These are phyloP conservation scores for Cylas formicarius DNA, from an alignment of 1,140 invertebrate genomes.

Conservation along the genomic window DNA sequence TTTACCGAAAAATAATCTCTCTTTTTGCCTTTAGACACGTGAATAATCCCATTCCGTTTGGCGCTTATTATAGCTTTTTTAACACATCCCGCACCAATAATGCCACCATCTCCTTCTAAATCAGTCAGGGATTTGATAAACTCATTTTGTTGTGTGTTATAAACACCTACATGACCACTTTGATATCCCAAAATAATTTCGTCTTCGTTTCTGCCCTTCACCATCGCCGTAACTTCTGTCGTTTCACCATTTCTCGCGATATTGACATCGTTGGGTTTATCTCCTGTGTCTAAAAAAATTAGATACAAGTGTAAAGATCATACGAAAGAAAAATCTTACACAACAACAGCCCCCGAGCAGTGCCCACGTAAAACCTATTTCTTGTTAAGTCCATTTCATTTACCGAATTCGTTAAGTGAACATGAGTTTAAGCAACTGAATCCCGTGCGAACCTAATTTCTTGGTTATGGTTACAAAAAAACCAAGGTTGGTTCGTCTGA, in stretches of 20 bases:
- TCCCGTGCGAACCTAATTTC: too few species aligned
- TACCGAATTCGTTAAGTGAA: too few species aligned
- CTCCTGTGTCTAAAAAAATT: constrained; percentile 26
- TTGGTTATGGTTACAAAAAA: too few species aligned
- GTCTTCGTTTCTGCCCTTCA: constrained; percentile 45
- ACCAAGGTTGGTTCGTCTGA: too few species aligned
- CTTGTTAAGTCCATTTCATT: constrained; percentile 24
- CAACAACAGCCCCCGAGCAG: constrained; percentile 28
- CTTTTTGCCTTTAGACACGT: constrained; percentile 27
- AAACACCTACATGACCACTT: constrained; percentile 29
- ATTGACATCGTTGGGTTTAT: constrained; percentile 24
- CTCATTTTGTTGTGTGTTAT: constrained; percentile 22
- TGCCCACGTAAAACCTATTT: constrained; percentile 29
- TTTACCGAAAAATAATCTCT: constrained; percentile 26
- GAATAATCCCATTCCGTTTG: constrained; percentile 28
- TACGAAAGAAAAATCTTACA: constrained; percentile 19
- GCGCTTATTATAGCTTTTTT: constrained; percentile 23
- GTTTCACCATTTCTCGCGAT: constrained; percentile 20
- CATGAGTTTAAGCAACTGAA: too few species aligned
- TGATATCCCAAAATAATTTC: constrained; percentile 36
- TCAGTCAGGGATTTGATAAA: constrained; percentile 22
- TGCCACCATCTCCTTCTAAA: constrained; percentile 25
- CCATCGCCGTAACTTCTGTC: constrained; percentile 48
- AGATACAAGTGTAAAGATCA: not conserved
- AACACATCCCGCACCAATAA: constrained; percentile 24